Evolutionary conservation across 2,113 vertebrate species (phyloP), one percentile per base, ranked within the genome.

Genomic region (Oceanites oceanicus): DNA sequence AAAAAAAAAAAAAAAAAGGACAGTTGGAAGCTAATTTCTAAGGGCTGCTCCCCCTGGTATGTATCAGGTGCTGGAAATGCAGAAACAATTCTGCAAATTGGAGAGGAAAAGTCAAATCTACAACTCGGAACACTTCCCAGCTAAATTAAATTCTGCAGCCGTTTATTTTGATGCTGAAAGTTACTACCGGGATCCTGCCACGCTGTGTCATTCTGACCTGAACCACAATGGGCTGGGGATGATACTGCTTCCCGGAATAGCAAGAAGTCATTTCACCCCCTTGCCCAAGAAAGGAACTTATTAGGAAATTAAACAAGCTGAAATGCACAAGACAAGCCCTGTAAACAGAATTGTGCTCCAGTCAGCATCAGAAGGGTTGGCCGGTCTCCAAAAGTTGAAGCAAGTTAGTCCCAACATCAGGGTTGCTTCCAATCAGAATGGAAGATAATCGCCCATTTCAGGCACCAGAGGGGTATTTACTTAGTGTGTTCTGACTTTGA

Each of bases 271-370:
- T 63, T 93, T 84, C 49, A 71, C 29, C 49, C 25, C 32, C 6
- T 59, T 1, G 3, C 17, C 53, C 75, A 71, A 95, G 47, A 85
- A 93, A 84, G 26, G 78, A 92, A 84, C 65, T 90, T 94, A 91
- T 68, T 88, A 94, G 58, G 85, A 94, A 94, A 96, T 97, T 89
- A 94, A 92, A 77, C 75, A 90, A 88, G 53, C 61, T 90, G 68
- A 75, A 94, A 89, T 34, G 56, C 38, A 67, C 59, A 80, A 91
- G 79, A 63, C 55, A 72, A 81, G 38, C 56, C 87, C 42, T 30
- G 74, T 77, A 90, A 96, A 95, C 6, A 5, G 30, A 74, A 67
- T 47, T 94, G 55, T 71, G 34, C 88, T 91, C 68, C 55, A 50
- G 62, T 94, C 79, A 88, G 73, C 87, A 85, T 93, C 86, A 77